Evolutionary conservation across 1,140 invertebrate genomes (phyloP).

Genomic region (Trachymyrmex cornetzi): DNA sequence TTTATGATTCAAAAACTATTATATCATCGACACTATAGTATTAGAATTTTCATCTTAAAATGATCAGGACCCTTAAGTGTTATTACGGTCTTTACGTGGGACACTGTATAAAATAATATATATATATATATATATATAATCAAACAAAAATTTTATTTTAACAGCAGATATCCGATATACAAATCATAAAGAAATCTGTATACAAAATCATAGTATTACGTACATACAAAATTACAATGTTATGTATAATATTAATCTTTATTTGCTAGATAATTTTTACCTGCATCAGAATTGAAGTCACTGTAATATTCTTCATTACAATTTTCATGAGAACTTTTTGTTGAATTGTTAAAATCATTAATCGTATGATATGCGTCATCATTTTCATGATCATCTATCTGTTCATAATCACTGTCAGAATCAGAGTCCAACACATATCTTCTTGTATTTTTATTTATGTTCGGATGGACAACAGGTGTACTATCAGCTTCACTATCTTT

Average conservation of each 20-base stretch:
- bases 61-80: too few relatives aligned
- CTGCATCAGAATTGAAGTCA: background rate
- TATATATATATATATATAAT: background rate
- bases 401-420: background rate
- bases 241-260: background rate
- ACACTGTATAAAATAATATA: background rate
- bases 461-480: background rate
- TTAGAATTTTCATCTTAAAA: too few relatives aligned
- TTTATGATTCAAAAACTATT: too few relatives aligned
- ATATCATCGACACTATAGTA: too few relatives aligned
- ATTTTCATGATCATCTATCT: too few relatives aligned
- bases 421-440: background rate
- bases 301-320: background rate
- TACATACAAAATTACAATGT: background rate
- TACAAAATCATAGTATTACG: background rate
- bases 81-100: too few relatives aligned
- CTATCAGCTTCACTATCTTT: background rate
- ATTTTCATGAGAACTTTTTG: too few relatives aligned
- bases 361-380: background rate
- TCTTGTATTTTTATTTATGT: background rate
- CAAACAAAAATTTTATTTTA: slow-evolving; percentile 16
- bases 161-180: too few relatives aligned
- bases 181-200: too few relatives aligned
- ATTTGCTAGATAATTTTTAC: background rate
- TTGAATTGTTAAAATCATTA: background rate